Base-by-base conservation (phyloP, 2,888 invertebrate species). In the Campoplex capitator region DNA sequence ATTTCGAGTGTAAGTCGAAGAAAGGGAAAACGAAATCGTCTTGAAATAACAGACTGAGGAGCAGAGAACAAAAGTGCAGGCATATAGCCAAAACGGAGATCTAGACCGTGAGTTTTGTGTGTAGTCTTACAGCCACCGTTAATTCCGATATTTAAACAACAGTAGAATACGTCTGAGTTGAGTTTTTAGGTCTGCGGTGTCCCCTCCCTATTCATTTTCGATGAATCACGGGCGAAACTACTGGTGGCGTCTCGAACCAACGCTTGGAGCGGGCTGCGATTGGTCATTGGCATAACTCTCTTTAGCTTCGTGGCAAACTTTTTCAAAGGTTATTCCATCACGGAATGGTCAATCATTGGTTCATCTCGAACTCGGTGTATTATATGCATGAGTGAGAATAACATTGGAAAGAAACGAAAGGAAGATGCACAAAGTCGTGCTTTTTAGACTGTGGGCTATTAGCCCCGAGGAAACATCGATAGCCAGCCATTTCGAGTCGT, bases 401-500 rank as follows among this genome's bases (percentile, higher is more conserved):
- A 38, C 54, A 56, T 75, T 45, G 71, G 67, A 70, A 80, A 23
- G 56, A 85, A 71, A 13, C 38, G 56, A 62, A 74, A 51, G 67
- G 28, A 77, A 78, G 67, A 18, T 42, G 35, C 67, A 82, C 32
- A 78, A 77, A 78, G 70, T 73, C 35, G 74, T 81, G 38, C 28
- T 42, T 58, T 23, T 70, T 42, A 38, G 67, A 76, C 71, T 62
- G 18, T 45, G 51, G 79, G 76, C 73, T 82, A 78, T 84, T 84
- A 73, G 84, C 87, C 86, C 84, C 58, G 81, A 87, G 87, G 87
- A 82, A 87, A 82, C 65, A 70, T 86, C 90, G 89, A 91, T 92
- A 92, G 90, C 91, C 89, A 87, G 86, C 91, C 91, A 92, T 93
- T 92, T 92, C 75, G 92, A 93, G 92, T 94, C 92, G 93, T 94